Evolutionary conservation across 2,888 invertebrate genomes (phyloP).

Genomic region (Hanleya hanleyi): DNA sequence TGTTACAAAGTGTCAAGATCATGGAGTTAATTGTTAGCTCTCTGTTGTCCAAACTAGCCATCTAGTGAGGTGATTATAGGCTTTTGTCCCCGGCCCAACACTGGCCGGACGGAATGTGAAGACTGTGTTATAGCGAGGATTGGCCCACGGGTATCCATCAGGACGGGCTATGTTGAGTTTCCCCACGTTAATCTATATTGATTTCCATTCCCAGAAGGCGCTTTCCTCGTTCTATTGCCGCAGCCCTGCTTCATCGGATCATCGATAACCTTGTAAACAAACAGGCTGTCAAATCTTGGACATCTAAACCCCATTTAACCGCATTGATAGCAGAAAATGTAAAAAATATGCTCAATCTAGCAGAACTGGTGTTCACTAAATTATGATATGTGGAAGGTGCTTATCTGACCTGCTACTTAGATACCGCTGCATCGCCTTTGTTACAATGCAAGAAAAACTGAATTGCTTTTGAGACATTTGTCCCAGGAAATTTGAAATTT

Average conservation of each 20-base stretch:
- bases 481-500: too few species aligned
- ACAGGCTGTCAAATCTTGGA: neutral
- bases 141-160: neutral
- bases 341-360: neutral
- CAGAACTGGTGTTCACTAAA: too few species aligned
- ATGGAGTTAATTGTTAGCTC: too few species aligned
- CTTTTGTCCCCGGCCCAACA: neutral
- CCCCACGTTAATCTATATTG: conserved; percentile 1
- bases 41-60: too few species aligned
- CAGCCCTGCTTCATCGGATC: neutral
- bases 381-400: too few species aligned
- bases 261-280: neutral
- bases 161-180: neutral
- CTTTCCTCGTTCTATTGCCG: neutral
- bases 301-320: neutral
- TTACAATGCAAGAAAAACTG: too few species aligned
- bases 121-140: neutral
- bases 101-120: neutral
- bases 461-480: too few species aligned
- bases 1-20: too few species aligned
- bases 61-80: neutral
- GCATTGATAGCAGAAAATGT: neutral
- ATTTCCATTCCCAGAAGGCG: neutral
- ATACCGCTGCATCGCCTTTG: too few species aligned
- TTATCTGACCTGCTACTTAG: too few species aligned